phyloP scores from a whole-genome alignment of 30 jellyfish, hydroid and myxozoan species.

The Nemopilema nomurai region DNA sequence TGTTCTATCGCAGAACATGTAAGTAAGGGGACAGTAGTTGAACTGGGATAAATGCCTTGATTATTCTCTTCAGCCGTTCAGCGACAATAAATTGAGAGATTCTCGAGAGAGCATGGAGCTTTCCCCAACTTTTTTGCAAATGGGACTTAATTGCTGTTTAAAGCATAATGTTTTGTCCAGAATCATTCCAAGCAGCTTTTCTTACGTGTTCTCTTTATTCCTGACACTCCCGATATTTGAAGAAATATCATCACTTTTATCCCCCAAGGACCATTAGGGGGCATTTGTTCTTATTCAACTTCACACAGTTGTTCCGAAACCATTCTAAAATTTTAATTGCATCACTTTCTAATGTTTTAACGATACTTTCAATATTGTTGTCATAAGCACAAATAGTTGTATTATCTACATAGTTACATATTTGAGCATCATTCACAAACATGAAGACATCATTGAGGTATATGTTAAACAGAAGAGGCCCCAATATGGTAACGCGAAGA shows the following conservation, averaged over 20 bases:
- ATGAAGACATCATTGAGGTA: constrained; percentile 4
- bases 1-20: constrained; percentile 11
- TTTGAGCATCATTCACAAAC: constrained; percentile 1
- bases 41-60: constrained; percentile 24
- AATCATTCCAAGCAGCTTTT: constrained; percentile 26
- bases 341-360: constrained; percentile 7
- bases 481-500: too few relatives aligned
- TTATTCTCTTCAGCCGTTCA: constrained; percentile 5
- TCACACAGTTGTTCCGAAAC: constrained; percentile 29
- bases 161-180: constrained; percentile 6
- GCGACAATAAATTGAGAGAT: constrained; percentile 4
- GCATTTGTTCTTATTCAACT: constrained; percentile 28
- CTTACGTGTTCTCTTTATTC: constrained; percentile 14
- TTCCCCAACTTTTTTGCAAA: constrained; percentile 32
- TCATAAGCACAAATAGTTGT: constrained; percentile 28
- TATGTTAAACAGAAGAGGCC: constrained; percentile 34
- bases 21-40: constrained; percentile 19
- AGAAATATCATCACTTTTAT: constrained; percentile 11
- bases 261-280: constrained; percentile 24
- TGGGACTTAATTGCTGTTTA: constrained; percentile 6
- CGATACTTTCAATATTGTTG: background rate
- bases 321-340: constrained; percentile 14
- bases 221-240: background rate
- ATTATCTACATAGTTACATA: constrained; percentile 40
- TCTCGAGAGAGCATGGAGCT: constrained; percentile 16